Evolutionary conservation across 64 coral and sea anemone genomes (phyloP), one percentile per base, ranked within the genome.

Genomic region (Actinia tenebrosa): DNA sequence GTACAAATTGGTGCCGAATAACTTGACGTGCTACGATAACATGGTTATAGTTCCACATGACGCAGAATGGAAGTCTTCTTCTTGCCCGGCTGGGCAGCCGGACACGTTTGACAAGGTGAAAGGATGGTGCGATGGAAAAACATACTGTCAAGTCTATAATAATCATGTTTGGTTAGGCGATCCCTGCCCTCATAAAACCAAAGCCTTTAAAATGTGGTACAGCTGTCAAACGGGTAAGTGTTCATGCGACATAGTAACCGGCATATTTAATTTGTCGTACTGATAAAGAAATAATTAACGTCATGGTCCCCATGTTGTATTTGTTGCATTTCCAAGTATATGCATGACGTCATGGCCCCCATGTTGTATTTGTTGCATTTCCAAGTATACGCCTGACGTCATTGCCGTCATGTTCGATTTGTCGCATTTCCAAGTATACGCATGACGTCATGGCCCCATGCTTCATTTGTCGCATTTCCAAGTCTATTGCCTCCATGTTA

Each of bases 181-280:
- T 80, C 71, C 89, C 58, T 91, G 89, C 66, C 30, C 44, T 17
- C 19, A 71, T 0, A 26, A 0, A 2, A 0, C 1, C 6, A 44
- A 62, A 14, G 10, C 18, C 9, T 86, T 86, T 53, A 27, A 13
- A 44, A 86, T 91, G 84, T 91, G 85, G 55, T 91, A 91, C 54
- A 91, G 89, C 72, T 91, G 89, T 59, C 89, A 91, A 63, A 91
- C 89, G 59, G 89, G 89, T 91, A 63, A 50, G 79, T 79, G 14
- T 16, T 25, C 22, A 79, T 8, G 15, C 47, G 22, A 75, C 56
- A 7, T 10, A 58, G 13, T 58, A 58, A 2, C 56, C 10, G 56
- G 7, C 56, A 58, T 58, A 58, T 14, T 58, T 6, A 58, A 58
- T 58, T 58, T 58, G 56, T 58, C 13, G 10, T 16, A 58, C 15